A percentile compares a stretch with the other conserved stretches of the same genome.
Evolutionary conservation across 2,113 vertebrate genomes (phyloP).

Genomic region (Zonotrichia leucophrys): DNA sequence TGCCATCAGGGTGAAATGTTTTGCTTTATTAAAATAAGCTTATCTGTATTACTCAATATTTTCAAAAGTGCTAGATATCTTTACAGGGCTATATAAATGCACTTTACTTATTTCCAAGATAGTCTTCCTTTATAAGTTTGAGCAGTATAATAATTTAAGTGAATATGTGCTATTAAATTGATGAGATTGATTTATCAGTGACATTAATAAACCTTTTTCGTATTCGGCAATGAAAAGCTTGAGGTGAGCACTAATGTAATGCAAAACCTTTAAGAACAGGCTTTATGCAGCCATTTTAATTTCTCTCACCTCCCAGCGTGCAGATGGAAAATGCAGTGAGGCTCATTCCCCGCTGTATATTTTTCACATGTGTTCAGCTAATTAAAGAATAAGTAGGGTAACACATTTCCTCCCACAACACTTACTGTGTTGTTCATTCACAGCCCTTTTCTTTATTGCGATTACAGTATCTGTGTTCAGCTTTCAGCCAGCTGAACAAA

Average conservation of each 20-base stretch:
- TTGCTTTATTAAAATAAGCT: slow-evolving; percentile 61
- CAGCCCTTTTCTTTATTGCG: background rate
- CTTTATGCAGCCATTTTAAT: slow-evolving; percentile 4
- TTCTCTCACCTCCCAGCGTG: background rate
- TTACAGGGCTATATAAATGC: slow-evolving; percentile 33
- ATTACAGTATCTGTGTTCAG: background rate
- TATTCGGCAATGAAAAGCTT: background rate
- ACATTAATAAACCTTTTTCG: background rate
- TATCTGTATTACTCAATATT: slow-evolving; percentile 37
- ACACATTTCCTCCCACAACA: slow-evolving; percentile 1
- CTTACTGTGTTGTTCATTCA: background rate
- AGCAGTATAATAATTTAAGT: slow-evolving; percentile 39
- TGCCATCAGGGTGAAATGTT: slow-evolving; percentile 49
- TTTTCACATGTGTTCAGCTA: slow-evolving; percentile 6
- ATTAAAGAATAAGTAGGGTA: background rate
- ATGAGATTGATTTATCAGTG: slow-evolving; percentile 34
- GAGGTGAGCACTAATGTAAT: slow-evolving; percentile 8
- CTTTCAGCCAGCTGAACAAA: background rate
- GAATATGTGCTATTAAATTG: slow-evolving; percentile 2
- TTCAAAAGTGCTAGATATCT: slow-evolving; percentile 39
- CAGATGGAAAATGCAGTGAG: slow-evolving; percentile 17
- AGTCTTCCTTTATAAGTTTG: slow-evolving; percentile 63
- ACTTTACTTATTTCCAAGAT: slow-evolving; percentile 65
- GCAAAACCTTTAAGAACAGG: background rate
- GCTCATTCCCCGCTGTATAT: background rate